These are phyloP conservation scores for Toxotes chatareus DNA, from an alignment of 2,113 vertebrate species.

Conservation along the genomic window DNA sequence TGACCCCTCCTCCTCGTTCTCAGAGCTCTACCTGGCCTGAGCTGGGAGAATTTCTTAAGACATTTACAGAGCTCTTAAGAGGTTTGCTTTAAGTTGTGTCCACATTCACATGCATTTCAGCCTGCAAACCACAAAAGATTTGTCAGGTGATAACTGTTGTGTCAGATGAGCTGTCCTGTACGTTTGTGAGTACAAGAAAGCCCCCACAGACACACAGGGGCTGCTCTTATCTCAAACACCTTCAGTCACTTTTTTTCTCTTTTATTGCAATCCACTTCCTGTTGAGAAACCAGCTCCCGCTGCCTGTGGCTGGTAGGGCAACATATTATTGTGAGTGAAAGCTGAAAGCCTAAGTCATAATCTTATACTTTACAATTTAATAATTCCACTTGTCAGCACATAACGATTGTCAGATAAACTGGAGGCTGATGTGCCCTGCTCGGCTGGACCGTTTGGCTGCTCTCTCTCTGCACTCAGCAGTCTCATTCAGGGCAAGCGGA, in stretches of 20 bases:
- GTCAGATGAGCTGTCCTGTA: slow-evolving; percentile 43
- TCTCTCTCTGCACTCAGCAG: slow-evolving; percentile 6
- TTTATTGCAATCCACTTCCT: slow-evolving; percentile 77
- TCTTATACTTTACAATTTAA: not conserved
- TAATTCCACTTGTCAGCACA: slow-evolving; percentile 5
- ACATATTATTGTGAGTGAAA: slow-evolving; percentile 43
- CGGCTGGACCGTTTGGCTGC: slow-evolving; percentile 35
- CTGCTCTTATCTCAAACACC: slow-evolving; percentile 75
- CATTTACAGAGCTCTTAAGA: slow-evolving; percentile 16
- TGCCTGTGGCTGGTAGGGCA: slow-evolving; percentile 36
- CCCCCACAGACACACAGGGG: not conserved
- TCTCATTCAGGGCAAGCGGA: slow-evolving; percentile 26
- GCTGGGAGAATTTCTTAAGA: slow-evolving; percentile 29
- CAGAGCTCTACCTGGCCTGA: slow-evolving; percentile 44
- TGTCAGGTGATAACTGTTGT: slow-evolving; percentile 24
- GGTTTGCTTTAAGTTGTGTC: slow-evolving; percentile 10
- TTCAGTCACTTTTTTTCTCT: slow-evolving; percentile 60
- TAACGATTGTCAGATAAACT: not conserved
- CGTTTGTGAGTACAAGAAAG: not conserved
- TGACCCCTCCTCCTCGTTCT: slow-evolving; percentile 41
- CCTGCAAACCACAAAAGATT: slow-evolving; percentile 22
- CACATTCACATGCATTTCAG: slow-evolving; percentile 11
- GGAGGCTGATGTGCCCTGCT: slow-evolving; percentile 14
- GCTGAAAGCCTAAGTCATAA: slow-evolving; percentile 24
- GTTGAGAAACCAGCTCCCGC: slow-evolving; percentile 72